Base-by-base conservation (phyloP, 2,888 invertebrate species). In the Lycia hirtaria region DNA sequence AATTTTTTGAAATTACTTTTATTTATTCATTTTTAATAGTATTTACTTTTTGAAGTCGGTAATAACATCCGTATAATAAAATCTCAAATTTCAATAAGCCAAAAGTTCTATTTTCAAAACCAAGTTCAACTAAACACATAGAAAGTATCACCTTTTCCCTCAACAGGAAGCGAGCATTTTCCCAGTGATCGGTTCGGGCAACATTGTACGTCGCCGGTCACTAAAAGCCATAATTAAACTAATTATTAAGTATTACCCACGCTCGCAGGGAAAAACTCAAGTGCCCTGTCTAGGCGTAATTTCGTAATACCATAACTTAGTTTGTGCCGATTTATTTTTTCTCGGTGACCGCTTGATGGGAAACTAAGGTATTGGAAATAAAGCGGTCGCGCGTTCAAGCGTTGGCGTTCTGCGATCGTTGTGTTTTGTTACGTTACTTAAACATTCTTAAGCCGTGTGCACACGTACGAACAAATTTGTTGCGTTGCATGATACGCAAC, bases 181-280 rank as follows among this genome's bases (percentile, higher is more conserved):
- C 63, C 62, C 56, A 54, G 49, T 64, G 59, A 63, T 64, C 59
- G 59, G 60, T 58, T 62, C 50, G 53, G 47, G 19, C 60, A 60
- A 70, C 65, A 74, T 75, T 65, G 72, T 74, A 68, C 71, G 64
- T 73, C 78, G 76, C 78, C 81, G 75, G 81, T 75, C 68, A 67
- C 81, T 87, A 83, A 88, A 88, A 86, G 86, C 85, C 67, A 76
- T 81, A 89, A 90, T 91, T 89, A 88, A 87, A 87, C 83, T 85
- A 87, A 89, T 90, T 88, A 87, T 85, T 85, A 78, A 85, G 84
- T 87, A 88, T 87, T 88, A 88, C 72, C 76, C 70, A 76, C 83
- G 86, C 84, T 83, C 83, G 73, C 73, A 71, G 69, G 76, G 82
- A 85, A 87, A 86, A 89, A 81, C 73, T 76, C 67, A 72, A 77